These are phyloP conservation scores for Octodonta nipae DNA, from an alignment of 2,888 invertebrate genomes.

Conservation along the genomic window DNA sequence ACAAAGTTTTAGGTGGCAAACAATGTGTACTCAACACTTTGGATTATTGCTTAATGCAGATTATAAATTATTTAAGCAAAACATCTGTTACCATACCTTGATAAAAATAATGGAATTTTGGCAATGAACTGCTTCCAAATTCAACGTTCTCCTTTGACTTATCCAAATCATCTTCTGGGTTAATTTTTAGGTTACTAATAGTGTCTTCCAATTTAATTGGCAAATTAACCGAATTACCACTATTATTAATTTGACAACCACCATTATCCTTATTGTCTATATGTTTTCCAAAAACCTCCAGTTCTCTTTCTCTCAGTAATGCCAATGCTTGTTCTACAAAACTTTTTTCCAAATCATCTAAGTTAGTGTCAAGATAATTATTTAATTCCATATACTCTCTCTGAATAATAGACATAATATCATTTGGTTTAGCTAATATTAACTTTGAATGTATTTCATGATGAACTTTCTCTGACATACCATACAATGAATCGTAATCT, in stretches of 20 bases:
- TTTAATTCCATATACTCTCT: conserved; percentile 58
- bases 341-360: conserved; percentile 66
- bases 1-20: conserved; percentile 11
- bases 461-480: conserved; percentile 39
- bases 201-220: conserved; percentile 4
- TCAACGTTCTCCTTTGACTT: no score
- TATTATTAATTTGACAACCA: no score
- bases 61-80: no score
- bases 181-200: conserved; percentile 6
- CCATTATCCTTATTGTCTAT: no score
- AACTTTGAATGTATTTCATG: conserved; percentile 60
- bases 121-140: conserved; percentile 7
- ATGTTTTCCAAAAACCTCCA: conserved; percentile 24
- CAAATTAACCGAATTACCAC: no score
- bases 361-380: conserved; percentile 48
- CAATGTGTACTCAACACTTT: conserved; percentile 21
- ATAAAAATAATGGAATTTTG: conserved; percentile 65
- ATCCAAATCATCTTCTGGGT: no score
- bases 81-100: no score
- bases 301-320: conserved; percentile 46
- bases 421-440: conserved; percentile 53
- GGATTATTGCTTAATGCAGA: no score
- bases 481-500: conserved; percentile 28
- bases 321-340: conserved; percentile 74
- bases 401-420: conserved; percentile 59